A percentile compares a stretch with the other conserved stretches of the same genome.
phyloP scores from a whole-genome alignment of 2,888 invertebrate genomes.

The Mythimna vitellina region DNA sequence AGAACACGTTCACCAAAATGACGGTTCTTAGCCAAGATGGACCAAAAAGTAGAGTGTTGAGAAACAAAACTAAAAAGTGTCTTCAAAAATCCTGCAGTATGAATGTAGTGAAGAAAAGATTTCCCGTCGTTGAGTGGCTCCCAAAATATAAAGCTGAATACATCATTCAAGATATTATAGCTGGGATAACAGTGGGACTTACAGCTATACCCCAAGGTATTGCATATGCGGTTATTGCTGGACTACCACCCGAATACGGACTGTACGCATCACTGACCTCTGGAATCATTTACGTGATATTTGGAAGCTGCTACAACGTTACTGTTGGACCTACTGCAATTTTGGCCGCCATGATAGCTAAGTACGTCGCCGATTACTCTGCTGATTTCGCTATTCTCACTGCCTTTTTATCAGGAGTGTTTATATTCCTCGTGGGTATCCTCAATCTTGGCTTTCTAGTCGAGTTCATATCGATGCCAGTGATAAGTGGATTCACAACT shows the following conservation, averaged over 20 bases:
- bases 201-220: constrained; percentile 96
- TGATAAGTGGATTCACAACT: constrained; percentile 95
- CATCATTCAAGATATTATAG: constrained; percentile 95
- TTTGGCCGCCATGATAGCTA: constrained; percentile 95
- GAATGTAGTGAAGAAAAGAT: constrained; percentile 84
- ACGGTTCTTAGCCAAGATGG: constrained; percentile 37
- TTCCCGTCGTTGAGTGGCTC: constrained; percentile 94
- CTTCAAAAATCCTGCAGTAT: constrained; percentile 80
- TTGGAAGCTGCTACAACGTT: constrained; percentile 95
- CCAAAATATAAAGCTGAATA: constrained; percentile 92
- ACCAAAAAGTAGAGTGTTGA: constrained; percentile 50
- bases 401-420: constrained; percentile 93
- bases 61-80: constrained; percentile 71
- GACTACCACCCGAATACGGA: constrained; percentile 94
- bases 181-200: constrained; percentile 95
- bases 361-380: constrained; percentile 91
- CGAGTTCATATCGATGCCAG: constrained; percentile 96
- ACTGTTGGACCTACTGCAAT: constrained; percentile 97
- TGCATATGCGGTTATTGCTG: constrained; percentile 95
- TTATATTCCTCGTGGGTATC: constrained; percentile 93
- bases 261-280: constrained; percentile 97
- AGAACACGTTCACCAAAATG: constrained; percentile 46
- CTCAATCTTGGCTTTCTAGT: constrained; percentile 95
- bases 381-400: constrained; percentile 93
- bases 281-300: constrained; percentile 96